phyloP scores from a whole-genome alignment of 2,113 vertebrate species.

The Neotragus pygmaeus region DNA sequence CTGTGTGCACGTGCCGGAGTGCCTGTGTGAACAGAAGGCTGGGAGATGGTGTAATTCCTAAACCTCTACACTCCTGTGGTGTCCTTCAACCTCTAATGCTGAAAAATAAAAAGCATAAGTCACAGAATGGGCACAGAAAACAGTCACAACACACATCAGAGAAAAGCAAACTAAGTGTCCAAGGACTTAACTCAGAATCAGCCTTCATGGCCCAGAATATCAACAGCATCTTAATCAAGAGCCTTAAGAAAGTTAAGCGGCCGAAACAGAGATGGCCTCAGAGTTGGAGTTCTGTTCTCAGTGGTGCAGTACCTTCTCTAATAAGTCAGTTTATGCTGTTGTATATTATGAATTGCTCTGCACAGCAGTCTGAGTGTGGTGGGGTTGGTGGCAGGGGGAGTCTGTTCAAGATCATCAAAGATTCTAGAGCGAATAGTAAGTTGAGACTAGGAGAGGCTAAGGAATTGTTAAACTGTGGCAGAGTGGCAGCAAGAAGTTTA shows the following conservation, averaged over 20 bases:
- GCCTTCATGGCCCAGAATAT: not conserved
- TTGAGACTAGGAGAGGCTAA: not conserved
- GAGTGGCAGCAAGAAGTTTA: not conserved
- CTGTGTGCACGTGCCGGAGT: not conserved
- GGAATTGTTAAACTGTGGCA: not conserved
- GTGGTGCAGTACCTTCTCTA: not conserved
- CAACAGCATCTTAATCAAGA: not conserved
- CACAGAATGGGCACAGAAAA: not conserved
- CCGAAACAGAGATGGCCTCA: not conserved
- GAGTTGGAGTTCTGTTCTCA: not conserved
- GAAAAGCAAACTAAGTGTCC: constrained; percentile 8
- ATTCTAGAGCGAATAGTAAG: not conserved
- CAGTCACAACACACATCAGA: not conserved
- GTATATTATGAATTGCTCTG: not conserved
- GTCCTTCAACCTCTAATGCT: constrained; percentile 12
- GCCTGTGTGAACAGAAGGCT: not conserved
- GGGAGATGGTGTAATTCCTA: not conserved
- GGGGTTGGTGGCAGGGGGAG: not conserved
- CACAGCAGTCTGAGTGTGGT: not conserved
- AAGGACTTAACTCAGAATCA: constrained; percentile 28
- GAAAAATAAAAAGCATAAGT: constrained; percentile 3
- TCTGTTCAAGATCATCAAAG: not conserved
- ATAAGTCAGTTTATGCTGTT: not conserved
- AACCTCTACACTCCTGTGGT: not conserved
- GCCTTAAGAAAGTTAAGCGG: not conserved